Conservation (phyloP, 2,888 invertebrate species). For the Leptarthrus brevirostris region DNA sequence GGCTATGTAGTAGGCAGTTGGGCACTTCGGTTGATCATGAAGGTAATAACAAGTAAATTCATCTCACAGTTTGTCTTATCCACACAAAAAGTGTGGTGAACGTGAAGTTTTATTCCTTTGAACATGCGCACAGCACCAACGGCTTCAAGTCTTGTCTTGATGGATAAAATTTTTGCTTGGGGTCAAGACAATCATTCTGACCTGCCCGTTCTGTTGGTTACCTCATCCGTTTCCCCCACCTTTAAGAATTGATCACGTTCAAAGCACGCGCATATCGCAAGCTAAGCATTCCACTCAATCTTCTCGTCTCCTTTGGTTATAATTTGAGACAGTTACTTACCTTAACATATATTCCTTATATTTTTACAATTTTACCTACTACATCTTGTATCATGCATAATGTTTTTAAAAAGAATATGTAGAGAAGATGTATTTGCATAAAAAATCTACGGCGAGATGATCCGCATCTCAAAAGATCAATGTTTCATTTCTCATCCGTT, state of each 20-base stretch:
- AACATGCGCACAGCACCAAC: not conserved
- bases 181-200: slow-evolving; percentile 46
- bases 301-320: slow-evolving; percentile 11
- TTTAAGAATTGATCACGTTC: slow-evolving; percentile 47
- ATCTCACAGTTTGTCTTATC: slow-evolving; percentile 25
- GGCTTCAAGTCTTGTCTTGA: slow-evolving; percentile 12
- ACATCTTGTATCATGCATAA: too few relatives aligned
- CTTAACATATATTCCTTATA: not conserved
- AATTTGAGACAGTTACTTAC: slow-evolving; percentile 1
- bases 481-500: too few relatives aligned
- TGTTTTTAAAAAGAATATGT: too few relatives aligned
- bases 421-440: too few relatives aligned
- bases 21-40: not conserved
- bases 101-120: not conserved
- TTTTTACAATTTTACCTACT: not conserved
- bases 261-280: slow-evolving; percentile 52
- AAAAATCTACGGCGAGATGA: too few relatives aligned
- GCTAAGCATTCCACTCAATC: slow-evolving; percentile 45
- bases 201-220: slow-evolving; percentile 5
- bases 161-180: slow-evolving; percentile 32
- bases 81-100: slow-evolving; percentile 15
- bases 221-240: not conserved
- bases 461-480: too few relatives aligned
- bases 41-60: slow-evolving; percentile 14
- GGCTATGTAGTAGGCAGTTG: not conserved